Evolutionary conservation across 2,113 vertebrate species (phyloP).

Genomic region (Synchiropus splendidus): DNA sequence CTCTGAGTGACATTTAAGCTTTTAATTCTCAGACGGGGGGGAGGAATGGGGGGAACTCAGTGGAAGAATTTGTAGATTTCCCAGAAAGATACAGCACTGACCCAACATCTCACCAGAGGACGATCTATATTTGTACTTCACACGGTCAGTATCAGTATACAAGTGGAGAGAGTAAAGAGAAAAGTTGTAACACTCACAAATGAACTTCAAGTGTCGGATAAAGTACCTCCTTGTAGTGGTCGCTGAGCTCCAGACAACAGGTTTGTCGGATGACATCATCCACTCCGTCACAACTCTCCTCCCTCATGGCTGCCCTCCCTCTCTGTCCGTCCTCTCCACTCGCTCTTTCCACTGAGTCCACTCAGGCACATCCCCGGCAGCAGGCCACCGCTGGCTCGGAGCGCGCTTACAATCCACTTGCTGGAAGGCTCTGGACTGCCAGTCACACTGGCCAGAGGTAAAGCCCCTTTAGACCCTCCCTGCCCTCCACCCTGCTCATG

Average conservation of each 20-base stretch:
- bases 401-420: conserved; percentile 4
- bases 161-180: too few species aligned
- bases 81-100: not conserved
- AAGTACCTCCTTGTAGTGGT: conserved; percentile 85
- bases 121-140: too few species aligned
- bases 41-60: conserved; percentile 14
- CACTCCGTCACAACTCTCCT: conserved; percentile 53
- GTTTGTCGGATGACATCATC: conserved; percentile 75
- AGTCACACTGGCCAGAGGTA: conserved; percentile 51
- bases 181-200: too few species aligned
- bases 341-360: not conserved
- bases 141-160: too few species aligned
- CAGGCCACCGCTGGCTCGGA: too few species aligned
- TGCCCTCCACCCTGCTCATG: conserved; percentile 44
- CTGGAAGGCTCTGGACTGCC: conserved; percentile 29
- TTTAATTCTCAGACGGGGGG: conserved; percentile 8
- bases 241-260: conserved; percentile 62
- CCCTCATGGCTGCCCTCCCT: conserved; percentile 13
- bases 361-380: too few species aligned
- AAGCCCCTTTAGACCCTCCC: conserved; percentile 46
- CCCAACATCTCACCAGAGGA: too few species aligned
- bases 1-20: conserved; percentile 31
- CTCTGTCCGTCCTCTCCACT: conserved; percentile 10
- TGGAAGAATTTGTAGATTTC: conserved; percentile 9
- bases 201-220: too few species aligned